Conservation (phyloP, 2,113 vertebrate genomes). For the Salvelinus fontinalis region DNA sequence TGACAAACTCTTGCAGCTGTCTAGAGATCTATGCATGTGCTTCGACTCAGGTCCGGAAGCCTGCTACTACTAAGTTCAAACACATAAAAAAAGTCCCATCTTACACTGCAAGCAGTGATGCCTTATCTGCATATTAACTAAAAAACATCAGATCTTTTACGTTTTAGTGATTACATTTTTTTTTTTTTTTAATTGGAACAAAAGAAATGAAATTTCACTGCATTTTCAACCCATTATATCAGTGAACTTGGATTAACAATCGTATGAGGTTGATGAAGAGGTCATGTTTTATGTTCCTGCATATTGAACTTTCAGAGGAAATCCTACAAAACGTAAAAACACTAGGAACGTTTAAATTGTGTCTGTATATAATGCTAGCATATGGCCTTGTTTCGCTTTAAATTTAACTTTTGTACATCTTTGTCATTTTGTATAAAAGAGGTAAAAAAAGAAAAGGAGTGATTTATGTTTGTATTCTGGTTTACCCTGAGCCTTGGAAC, state of each 20-base stretch:
- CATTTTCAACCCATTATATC: conserved; percentile 58
- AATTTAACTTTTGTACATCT: conserved; percentile 99
- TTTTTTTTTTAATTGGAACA: too few relatives aligned
- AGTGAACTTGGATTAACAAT: conserved; percentile 69
- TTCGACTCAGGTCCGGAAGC: conserved; percentile 87
- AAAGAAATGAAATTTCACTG: conserved; percentile 29
- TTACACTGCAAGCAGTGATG: conserved; percentile 95
- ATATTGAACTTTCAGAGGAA: conserved; percentile 78
- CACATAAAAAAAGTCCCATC: conserved; percentile 82
- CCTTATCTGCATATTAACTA: conserved; percentile 89
- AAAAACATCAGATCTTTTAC: conserved; percentile 77
- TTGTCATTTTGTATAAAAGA: conserved; percentile 99
- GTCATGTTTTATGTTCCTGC: conserved; percentile 84
- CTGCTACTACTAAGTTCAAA: conserved; percentile 84
- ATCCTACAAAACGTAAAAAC: conserved; percentile 61
- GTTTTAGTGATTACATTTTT: conserved; percentile 62
- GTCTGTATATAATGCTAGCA: conserved; percentile 97
- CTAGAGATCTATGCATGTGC: conserved; percentile 85
- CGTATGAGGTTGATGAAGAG: conserved; percentile 73
- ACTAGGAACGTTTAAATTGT: conserved; percentile 84
- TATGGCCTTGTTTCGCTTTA: conserved; percentile 99
- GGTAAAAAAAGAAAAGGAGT: conserved; percentile 50
- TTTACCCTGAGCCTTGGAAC: conserved; percentile 95
- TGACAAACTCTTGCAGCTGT: conserved; percentile 77
- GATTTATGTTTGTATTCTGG: conserved; percentile 94